Base-by-base conservation (phyloP, 2,888 invertebrate genomes). In the Metalampra italica region DNA sequence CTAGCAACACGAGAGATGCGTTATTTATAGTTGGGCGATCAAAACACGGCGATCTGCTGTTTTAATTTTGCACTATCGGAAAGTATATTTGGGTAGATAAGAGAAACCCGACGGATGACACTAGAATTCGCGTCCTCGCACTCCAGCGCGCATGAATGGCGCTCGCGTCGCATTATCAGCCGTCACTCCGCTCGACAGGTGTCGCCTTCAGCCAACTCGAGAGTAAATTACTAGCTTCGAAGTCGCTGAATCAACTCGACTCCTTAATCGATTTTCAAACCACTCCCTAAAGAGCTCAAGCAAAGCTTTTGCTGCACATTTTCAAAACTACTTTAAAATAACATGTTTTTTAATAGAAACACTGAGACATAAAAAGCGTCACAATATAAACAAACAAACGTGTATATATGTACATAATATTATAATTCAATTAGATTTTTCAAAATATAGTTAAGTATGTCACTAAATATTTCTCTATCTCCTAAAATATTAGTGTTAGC, bases 121-220 rank as follows among this genome's bases (percentile, higher is more conserved):
- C 57, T 46, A 61, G 64, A 64, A 68, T 71, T 67, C 65, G 67
- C 70, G 63, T 72, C 66, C 68, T 80, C 76, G 68, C 79, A 72
- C 75, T 71, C 71, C 68, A 74, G 60, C 79, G 81, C 79, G 74
- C 82, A 70, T 78, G 80, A 86, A 87, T 83, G 72, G 81, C 78
- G 78, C 73, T 73, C 80, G 80, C 80, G 75, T 86, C 85, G 83
- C 77, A 84, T 89, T 88, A 87, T 86, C 83, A 82, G 78, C 80
- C 83, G 82, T 87, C 87, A 87, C 80, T 82, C 83, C 70, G 72
- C 71, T 68, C 84, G 88, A 87, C 88, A 89, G 88, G 88, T 88
- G 87, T 88, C 88, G 85, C 84, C 84, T 84, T 85, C 88, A 88
- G 86, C 85, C 81, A 82, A 82, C 85, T 87, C 81, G 82, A 85